These are phyloP conservation scores for Heterodera schachtii DNA, from an alignment of 1,140 invertebrate species.

Conservation along the genomic window DNA sequence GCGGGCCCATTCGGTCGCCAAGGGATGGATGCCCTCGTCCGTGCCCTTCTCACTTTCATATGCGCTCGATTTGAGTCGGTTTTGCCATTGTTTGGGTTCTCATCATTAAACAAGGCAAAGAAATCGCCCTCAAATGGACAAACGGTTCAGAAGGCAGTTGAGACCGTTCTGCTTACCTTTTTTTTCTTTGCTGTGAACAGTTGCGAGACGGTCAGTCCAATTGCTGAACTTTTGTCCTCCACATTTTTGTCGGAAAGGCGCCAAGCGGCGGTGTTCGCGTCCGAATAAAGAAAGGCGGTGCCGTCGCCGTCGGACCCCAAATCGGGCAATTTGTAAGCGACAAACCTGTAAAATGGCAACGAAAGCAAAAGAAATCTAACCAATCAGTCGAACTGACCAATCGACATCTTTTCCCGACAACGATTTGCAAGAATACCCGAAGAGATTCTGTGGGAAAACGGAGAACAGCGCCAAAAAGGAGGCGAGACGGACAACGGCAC, in stretches of 20 bases:
- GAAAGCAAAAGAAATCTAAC: neutral
- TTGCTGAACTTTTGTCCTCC: slow-evolving; percentile 27
- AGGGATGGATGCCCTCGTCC: neutral
- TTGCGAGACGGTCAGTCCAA: slow-evolving; percentile 41
- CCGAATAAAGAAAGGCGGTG: slow-evolving; percentile 42
- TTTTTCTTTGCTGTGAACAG: slow-evolving; percentile 39
- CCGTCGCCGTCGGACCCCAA: slow-evolving; percentile 33
- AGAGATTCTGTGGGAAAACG: slow-evolving; percentile 11
- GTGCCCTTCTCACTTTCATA: slow-evolving; percentile 28
- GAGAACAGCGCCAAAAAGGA: neutral
- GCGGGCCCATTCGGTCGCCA: neutral
- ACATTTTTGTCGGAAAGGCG: slow-evolving; percentile 31
- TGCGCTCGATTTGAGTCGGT: slow-evolving; percentile 48
- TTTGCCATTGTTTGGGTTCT: slow-evolving; percentile 43
- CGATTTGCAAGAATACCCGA: slow-evolving; percentile 39
- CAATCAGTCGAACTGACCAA: slow-evolving; percentile 31
- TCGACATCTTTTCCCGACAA: slow-evolving; percentile 38
- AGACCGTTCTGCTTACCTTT: slow-evolving; percentile 33
- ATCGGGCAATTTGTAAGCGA: slow-evolving; percentile 48
- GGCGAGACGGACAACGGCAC: neutral
- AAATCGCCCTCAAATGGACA: slow-evolving; percentile 33
- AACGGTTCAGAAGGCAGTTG: neutral
- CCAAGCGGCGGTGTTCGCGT: slow-evolving; percentile 33
- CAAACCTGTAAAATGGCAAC: slow-evolving; percentile 16
- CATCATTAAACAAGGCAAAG: slow-evolving; percentile 50